These are phyloP conservation scores for Pocillopora damicornis DNA, from an alignment of 64 coral and sea anemone genomes.

Conservation along the genomic window DNA sequence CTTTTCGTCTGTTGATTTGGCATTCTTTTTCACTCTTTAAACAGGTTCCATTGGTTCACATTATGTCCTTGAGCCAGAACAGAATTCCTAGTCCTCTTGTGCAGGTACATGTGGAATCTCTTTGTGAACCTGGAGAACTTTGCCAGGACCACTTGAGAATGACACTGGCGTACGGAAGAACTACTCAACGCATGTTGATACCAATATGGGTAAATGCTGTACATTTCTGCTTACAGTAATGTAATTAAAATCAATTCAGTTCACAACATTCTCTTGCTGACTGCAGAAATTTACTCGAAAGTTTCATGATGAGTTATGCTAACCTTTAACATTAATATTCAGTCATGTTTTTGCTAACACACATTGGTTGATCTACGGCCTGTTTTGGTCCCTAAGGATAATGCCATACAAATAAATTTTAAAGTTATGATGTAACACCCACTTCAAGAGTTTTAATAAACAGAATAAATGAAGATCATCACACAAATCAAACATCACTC, in stretches of 20 bases:
- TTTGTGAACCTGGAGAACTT: background rate
- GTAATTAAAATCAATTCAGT: background rate
- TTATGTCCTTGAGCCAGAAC: background rate
- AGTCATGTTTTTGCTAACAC: no score
- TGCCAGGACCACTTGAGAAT: background rate
- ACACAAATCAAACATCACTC: no score
- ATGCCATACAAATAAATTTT: no score
- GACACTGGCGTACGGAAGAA: background rate
- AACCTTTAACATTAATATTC: no score
- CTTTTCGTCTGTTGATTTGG: background rate
- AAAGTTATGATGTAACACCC: no score
- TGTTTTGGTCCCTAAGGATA: no score
- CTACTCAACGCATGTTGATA: background rate
- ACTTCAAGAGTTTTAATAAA: no score
- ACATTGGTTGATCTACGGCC: no score
- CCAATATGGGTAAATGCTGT: constrained; percentile 6
- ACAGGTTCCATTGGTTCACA: background rate
- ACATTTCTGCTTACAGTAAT: background rate
- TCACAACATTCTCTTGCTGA: background rate
- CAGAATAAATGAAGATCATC: no score
- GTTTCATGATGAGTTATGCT: no score
- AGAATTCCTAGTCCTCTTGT: background rate
- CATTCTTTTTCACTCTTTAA: background rate
- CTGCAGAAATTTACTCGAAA: no score
- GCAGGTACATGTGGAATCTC: background rate